A percentile compares a stretch with the other conserved stretches of the same genome.
Evolutionary conservation across 2,888 invertebrate species (phyloP).

Genomic region (Calliphora vomitoria): DNA sequence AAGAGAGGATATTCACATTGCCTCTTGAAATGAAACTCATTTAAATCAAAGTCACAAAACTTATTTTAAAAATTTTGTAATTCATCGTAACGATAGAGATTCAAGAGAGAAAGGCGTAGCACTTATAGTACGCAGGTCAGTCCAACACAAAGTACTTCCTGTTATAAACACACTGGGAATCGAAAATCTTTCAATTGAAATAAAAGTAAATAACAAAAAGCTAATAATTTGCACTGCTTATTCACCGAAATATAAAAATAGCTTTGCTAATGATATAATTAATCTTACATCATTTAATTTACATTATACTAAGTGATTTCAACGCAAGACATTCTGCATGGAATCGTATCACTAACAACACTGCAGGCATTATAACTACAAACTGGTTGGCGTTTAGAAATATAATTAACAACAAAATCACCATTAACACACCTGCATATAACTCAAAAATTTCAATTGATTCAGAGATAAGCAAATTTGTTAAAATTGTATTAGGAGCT

Average conservation of each 20-base stretch:
- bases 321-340: neutral
- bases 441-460: neutral
- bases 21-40: conserved; percentile 26
- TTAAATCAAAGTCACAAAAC: conserved; percentile 35
- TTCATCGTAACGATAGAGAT: conserved; percentile 39
- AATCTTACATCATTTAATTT: neutral
- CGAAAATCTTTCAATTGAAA: too few species aligned
- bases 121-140: conserved; percentile 30
- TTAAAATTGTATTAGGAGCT: conserved; percentile 11
- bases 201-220: too few species aligned
- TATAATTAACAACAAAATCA: conserved; percentile 22
- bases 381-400: too few species aligned
- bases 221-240: too few species aligned
- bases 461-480: conserved; percentile 12
- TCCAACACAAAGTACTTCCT: too few species aligned
- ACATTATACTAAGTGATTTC: neutral
- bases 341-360: neutral
- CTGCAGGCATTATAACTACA: conserved; percentile 1
- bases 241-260: too few species aligned
- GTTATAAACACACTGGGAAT: too few species aligned
- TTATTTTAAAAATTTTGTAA: conserved; percentile 23
- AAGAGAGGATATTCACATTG: conserved; percentile 37
- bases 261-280: neutral
- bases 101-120: conserved; percentile 35
- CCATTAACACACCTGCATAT: neutral